These are phyloP conservation scores for Alentia gelatinosa DNA, from an alignment of 2,888 invertebrate species.

Conservation along the genomic window DNA sequence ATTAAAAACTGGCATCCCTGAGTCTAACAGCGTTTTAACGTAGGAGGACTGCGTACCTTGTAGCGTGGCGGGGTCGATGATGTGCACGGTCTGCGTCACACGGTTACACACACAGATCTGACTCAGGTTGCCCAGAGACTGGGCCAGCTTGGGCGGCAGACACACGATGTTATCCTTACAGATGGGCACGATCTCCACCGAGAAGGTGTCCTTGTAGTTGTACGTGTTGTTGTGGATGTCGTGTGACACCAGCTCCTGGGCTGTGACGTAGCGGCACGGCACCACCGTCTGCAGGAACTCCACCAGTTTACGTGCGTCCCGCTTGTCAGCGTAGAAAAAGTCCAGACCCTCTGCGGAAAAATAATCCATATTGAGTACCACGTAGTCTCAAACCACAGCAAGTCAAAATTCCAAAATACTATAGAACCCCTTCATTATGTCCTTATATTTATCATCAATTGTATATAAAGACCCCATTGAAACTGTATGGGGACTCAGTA, in stretches of 20 bases:
- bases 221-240: conserved; percentile 97
- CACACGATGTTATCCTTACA: conserved; percentile 93
- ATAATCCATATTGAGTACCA: no score
- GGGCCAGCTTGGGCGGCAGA: conserved; percentile 91
- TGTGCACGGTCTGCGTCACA: conserved; percentile 93
- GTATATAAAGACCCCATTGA: no score
- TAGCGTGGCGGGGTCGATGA: conserved; percentile 90
- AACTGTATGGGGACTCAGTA: no score
- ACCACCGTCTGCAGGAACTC: conserved; percentile 94
- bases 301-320: conserved; percentile 95
- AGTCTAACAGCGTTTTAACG: no score
- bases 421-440: no score
- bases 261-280: conserved; percentile 90
- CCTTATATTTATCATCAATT: no score
- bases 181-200: conserved; percentile 96
- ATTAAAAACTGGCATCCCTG: no score
- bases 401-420: no score
- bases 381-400: no score
- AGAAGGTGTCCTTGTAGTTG: conserved; percentile 95
- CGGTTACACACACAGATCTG: conserved; percentile 93
- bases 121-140: conserved; percentile 92
- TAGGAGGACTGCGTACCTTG: conserved; percentile 71
- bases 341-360: conserved; percentile 91
- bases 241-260: conserved; percentile 97
- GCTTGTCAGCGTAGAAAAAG: conserved; percentile 94